These are phyloP conservation scores for Diploptera punctata DNA, from an alignment of 2,888 invertebrate genomes.

Conservation along the genomic window DNA sequence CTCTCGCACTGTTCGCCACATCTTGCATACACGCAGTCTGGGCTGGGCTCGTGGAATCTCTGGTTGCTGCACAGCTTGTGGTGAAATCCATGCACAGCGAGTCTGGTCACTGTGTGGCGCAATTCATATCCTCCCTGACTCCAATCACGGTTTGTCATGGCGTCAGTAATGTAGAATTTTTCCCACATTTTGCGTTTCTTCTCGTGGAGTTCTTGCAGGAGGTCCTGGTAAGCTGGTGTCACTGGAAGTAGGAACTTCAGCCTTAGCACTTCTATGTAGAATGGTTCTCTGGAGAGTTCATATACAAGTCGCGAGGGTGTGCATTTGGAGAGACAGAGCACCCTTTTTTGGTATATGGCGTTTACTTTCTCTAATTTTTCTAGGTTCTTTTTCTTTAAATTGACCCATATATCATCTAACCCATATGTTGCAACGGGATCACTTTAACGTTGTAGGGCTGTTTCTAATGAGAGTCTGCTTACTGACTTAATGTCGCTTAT, in stretches of 20 bases:
- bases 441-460: background rate
- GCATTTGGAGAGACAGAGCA: background rate
- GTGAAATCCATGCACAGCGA: background rate
- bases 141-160: slow-evolving; percentile 3
- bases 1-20: no score
- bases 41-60: slow-evolving; percentile 11
- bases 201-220: background rate
- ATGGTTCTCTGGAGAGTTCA: background rate
- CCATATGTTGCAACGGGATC: slow-evolving; percentile 10
- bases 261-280: background rate
- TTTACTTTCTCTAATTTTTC: slow-evolving; percentile 4
- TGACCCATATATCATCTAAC: no score
- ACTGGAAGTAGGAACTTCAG: no score
- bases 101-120: no score
- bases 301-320: background rate
- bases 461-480: background rate
- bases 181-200: slow-evolving; percentile 2
- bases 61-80: background rate
- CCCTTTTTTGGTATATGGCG: background rate
- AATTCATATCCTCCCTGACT: background rate
- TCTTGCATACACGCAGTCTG: background rate
- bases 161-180: background rate
- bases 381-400: background rate
- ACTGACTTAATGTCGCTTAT: slow-evolving; percentile 6
- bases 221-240: no score